Percentiles rank a stretch among this genome's conserved stretches.
These are phyloP conservation scores for Entelurus aequoreus DNA, from an alignment of 2,113 vertebrate genomes.

Conservation along the genomic window DNA sequence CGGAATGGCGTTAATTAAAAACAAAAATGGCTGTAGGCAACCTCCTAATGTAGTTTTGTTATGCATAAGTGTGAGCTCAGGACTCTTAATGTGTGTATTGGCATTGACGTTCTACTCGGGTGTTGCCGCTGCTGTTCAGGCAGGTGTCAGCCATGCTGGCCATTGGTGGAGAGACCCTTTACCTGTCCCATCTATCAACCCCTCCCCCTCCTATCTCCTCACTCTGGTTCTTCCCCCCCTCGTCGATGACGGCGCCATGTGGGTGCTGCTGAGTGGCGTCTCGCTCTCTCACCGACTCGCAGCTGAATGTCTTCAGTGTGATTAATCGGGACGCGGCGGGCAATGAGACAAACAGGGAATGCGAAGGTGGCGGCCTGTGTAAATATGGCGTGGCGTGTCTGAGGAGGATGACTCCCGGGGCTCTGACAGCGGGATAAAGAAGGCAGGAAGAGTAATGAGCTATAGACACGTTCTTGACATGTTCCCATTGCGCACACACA, in stretches of 20 bases:
- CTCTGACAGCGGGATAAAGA: constrained; percentile 65
- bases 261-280: too few species aligned
- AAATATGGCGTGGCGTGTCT: constrained; percentile 62
- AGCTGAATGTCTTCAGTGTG: constrained; percentile 66
- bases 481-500: constrained; percentile 57
- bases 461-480: constrained; percentile 57
- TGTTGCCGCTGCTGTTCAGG: constrained; percentile 39
- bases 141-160: constrained; percentile 46
- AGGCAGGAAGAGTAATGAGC: constrained; percentile 64
- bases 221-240: constrained; percentile 3
- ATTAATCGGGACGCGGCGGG: constrained; percentile 66
- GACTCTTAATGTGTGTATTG: too few species aligned
- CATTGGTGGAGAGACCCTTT: constrained; percentile 51
- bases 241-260: not conserved
- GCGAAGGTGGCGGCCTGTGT: constrained; percentile 62
- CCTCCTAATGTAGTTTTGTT: too few species aligned
- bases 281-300: constrained; percentile 21
- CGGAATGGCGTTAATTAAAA: too few species aligned
- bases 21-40: too few species aligned
- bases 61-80: too few species aligned
- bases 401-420: constrained; percentile 60
- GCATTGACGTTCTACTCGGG: too few species aligned
- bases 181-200: constrained; percentile 63
- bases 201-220: not conserved
- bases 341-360: constrained; percentile 66